Evolutionary conservation across 2,113 vertebrate genomes (phyloP).

Genomic region (Archocentrus centrarchus): DNA sequence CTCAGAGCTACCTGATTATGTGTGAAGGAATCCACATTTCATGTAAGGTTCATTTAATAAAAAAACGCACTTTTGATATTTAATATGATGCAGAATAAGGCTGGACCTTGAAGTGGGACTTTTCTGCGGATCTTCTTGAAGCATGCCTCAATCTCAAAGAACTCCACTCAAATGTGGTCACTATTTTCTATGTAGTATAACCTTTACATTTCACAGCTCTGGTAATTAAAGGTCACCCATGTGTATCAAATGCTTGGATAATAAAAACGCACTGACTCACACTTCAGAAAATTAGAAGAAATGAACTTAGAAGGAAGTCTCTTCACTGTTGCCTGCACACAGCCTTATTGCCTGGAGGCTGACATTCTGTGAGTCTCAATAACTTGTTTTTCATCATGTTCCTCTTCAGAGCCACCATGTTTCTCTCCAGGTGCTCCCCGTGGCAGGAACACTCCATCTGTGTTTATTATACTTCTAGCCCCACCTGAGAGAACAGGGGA

Average conservation of each 20-base stretch:
- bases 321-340: background rate
- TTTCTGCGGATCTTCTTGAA: background rate
- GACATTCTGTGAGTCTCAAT: slow-evolving; percentile 28
- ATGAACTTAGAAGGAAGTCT: background rate
- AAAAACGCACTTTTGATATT: background rate
- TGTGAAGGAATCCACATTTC: background rate
- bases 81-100: background rate
- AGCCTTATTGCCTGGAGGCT: background rate
- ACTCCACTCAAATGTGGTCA: background rate
- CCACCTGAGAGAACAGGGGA: slow-evolving; percentile 48
- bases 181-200: background rate
- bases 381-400: slow-evolving; percentile 61
- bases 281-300: background rate
- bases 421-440: slow-evolving; percentile 48
- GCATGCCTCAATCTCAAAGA: background rate
- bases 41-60: no score
- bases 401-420: slow-evolving; percentile 42
- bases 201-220: background rate
- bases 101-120: background rate
- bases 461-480: slow-evolving; percentile 44
- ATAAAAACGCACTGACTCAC: background rate
- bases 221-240: background rate
- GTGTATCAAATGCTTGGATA: background rate
- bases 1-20: background rate
- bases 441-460: slow-evolving; percentile 66